phyloP scores from a whole-genome alignment of 2,797 vertebrate genomes.

The Sebastiscus albofasciatus region DNA sequence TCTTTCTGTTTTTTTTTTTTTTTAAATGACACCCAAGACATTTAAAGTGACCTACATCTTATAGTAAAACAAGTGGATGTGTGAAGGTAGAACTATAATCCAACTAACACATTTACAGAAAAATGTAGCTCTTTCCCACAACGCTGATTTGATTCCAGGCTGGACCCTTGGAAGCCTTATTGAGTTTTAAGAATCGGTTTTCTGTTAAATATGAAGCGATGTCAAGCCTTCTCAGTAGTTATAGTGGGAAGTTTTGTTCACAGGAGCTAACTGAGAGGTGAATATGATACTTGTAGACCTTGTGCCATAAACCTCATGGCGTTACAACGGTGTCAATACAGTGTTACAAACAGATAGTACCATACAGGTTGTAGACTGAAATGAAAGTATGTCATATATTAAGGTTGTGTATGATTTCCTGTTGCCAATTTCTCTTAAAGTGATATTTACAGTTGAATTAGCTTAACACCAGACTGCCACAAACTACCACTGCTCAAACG shows the following conservation, averaged over 20 bases:
- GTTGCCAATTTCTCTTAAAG: conserved; percentile 44
- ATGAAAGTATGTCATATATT: neutral
- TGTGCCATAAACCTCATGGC: conserved; percentile 42
- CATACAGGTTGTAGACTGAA: neutral
- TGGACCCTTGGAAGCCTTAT: conserved; percentile 77
- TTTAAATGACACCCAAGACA: neutral
- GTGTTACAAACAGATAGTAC: conserved; percentile 6
- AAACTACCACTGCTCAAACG: conserved; percentile 32
- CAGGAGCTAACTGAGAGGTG: neutral
- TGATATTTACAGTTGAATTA: conserved; percentile 4
- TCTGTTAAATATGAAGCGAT: neutral
- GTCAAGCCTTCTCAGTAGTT: conserved; percentile 10
- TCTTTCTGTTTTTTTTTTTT: neutral
- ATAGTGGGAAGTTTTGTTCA: neutral
- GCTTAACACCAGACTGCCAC: conserved; percentile 52
- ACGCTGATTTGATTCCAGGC: conserved; percentile 67
- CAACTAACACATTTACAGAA: conserved; percentile 12
- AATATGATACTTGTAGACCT: conserved; percentile 14
- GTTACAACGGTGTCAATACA: conserved; percentile 6
- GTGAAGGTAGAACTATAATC: conserved; percentile 28
- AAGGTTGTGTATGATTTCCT: conserved; percentile 12
- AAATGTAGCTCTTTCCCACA: conserved; percentile 9
- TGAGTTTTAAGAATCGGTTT: conserved; percentile 38
- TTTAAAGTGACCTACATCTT: conserved; percentile 41
- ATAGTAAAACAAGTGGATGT: neutral